phyloP scores from a whole-genome alignment of 92 coral and sea anemone genomes.

The Umimayanthus chanpuru region DNA sequence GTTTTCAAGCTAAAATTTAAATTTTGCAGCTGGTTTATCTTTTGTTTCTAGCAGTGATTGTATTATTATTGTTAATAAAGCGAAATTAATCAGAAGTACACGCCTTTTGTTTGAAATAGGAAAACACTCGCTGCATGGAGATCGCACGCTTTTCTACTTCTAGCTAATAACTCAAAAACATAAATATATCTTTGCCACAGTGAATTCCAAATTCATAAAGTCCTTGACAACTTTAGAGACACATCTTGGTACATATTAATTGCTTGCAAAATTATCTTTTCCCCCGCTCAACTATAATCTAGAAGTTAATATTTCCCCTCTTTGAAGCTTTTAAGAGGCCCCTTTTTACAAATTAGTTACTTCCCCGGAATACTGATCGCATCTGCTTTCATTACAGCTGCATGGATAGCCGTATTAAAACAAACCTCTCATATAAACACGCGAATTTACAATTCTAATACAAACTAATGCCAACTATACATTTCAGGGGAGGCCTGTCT shows the following conservation, averaged over 20 bases:
- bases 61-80: slow-evolving; percentile 95
- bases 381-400: slow-evolving; percentile 14
- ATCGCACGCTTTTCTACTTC: slow-evolving; percentile 62
- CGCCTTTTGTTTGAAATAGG: slow-evolving; percentile 71
- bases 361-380: not conserved
- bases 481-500: not conserved
- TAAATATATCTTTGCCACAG: slow-evolving; percentile 62
- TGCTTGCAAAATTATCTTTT: not conserved
- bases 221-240: not conserved
- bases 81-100: slow-evolving; percentile 96
- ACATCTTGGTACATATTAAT: not conserved
- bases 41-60: slow-evolving; percentile 79
- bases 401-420: not conserved
- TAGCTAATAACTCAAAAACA: slow-evolving; percentile 62
- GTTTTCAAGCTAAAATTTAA: slow-evolving; percentile 75
- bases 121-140: slow-evolving; percentile 70
- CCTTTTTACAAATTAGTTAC: not conserved
- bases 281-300: not conserved
- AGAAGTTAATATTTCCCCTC: not conserved
- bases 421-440: slow-evolving; percentile 15
- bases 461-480: slow-evolving; percentile 15
- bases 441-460: slow-evolving; percentile 18
- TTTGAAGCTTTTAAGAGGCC: slow-evolving; percentile 21
- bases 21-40: slow-evolving; percentile 80
- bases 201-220: slow-evolving; percentile 60